Conservation (phyloP, 2,888 invertebrate species). For the Pandemis cinnamomeana region DNA sequence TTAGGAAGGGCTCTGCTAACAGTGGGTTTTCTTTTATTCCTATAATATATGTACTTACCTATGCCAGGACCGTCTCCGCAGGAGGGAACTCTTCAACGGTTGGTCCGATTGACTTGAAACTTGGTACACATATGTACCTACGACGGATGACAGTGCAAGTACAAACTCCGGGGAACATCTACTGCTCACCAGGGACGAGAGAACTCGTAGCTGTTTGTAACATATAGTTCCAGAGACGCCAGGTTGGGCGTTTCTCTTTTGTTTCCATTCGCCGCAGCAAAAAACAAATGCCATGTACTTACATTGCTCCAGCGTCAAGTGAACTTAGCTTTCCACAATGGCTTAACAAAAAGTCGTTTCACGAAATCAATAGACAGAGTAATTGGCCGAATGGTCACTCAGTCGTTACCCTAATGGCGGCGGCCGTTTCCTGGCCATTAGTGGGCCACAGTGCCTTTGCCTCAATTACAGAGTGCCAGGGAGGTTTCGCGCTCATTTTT, state of each 20-base stretch:
- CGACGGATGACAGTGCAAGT: too few relatives aligned
- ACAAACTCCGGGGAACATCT: too few relatives aligned
- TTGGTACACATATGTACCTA: too few relatives aligned
- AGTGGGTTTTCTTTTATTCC: too few relatives aligned
- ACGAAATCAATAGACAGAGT: constrained; percentile 59
- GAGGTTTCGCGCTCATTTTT: not conserved
- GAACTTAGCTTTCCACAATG: constrained; percentile 33
- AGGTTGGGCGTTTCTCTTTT: not conserved
- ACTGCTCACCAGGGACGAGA: too few relatives aligned
- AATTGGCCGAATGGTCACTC: constrained; percentile 48
- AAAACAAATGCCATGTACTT: not conserved
- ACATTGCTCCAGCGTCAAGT: not conserved
- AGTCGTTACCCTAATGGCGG: constrained; percentile 34
- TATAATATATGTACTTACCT: too few relatives aligned
- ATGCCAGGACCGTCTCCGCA: too few relatives aligned
- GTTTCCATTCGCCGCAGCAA: not conserved
- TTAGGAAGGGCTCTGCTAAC: too few relatives aligned
- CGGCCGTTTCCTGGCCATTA: constrained; percentile 32
- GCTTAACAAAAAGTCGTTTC: constrained; percentile 51
- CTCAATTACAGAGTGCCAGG: constrained; percentile 45
- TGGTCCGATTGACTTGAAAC: too few relatives aligned
- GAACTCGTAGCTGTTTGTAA: too few relatives aligned
- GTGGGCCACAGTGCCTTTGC: constrained; percentile 45
- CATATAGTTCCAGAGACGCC: too few relatives aligned
- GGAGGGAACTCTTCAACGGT: too few relatives aligned